Conservation (phyloP, 2,113 vertebrate genomes). For the Ondatra zibethicus region DNA sequence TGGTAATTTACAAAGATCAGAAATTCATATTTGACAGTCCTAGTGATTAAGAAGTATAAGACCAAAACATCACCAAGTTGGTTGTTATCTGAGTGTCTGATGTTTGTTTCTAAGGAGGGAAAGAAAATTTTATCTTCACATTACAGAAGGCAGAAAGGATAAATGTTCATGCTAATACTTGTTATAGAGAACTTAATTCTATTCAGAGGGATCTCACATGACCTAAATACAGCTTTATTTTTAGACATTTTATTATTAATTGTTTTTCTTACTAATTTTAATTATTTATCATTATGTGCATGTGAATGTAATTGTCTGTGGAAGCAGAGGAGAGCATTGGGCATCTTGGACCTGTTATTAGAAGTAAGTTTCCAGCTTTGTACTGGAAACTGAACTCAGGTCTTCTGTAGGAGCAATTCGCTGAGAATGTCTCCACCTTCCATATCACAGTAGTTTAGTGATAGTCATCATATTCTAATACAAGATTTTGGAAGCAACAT, state of each 20-base stretch:
- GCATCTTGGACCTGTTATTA: not conserved
- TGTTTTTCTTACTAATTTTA: not conserved
- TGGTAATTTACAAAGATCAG: not conserved
- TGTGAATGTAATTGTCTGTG: not conserved
- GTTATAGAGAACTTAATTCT: not conserved
- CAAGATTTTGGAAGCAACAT: not conserved
- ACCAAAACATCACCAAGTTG: not conserved
- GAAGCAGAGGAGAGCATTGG: not conserved
- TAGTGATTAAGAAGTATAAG: not conserved
- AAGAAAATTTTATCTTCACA: not conserved
- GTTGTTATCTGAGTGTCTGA: not conserved
- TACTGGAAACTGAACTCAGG: not conserved
- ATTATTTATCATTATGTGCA: not conserved
- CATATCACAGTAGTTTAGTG: not conserved
- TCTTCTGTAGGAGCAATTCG: too few relatives aligned
- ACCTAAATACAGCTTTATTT: not conserved
- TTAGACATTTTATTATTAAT: not conserved
- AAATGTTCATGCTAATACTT: not conserved
- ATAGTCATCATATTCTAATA: not conserved
- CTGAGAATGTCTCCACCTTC: not conserved
- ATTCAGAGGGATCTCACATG: not conserved
- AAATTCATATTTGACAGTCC: not conserved
- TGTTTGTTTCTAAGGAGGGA: not conserved
- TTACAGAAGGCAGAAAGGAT: not conserved
- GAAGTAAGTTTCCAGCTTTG: not conserved